These are phyloP conservation scores for Myocastor coypus DNA, from an alignment of 2,113 vertebrate species.

Conservation along the genomic window DNA sequence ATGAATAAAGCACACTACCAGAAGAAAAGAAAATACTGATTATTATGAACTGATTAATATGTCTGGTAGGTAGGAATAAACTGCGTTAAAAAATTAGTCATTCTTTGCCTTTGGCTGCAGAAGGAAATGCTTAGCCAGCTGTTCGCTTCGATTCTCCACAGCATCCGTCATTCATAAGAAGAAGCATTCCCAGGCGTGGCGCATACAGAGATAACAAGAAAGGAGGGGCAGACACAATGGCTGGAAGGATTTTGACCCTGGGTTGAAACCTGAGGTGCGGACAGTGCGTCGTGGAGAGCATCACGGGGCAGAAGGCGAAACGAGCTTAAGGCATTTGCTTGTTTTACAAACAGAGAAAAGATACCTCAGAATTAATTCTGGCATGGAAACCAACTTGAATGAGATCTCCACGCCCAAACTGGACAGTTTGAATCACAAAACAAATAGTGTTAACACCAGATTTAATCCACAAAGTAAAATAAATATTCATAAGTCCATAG, in stretches of 20 bases:
- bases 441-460: neutral
- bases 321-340: neutral
- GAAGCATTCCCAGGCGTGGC: neutral
- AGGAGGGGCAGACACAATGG: too few species aligned
- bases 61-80: neutral
- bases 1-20: neutral
- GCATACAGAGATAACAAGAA: neutral
- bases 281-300: neutral
- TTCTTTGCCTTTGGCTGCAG: neutral
- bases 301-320: neutral
- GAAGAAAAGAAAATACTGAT: neutral
- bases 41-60: neutral
- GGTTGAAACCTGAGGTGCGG: neutral
- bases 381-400: neutral
- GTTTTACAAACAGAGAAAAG: neutral
- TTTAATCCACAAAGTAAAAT: slow-evolving; percentile 37
- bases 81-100: neutral
- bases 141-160: neutral
- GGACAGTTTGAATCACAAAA: neutral
- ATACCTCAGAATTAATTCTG: slow-evolving; percentile 31
- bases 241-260: neutral
- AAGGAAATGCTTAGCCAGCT: neutral
- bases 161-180: neutral
- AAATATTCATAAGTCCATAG: neutral
- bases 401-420: neutral